Conservation (phyloP, 2,797 vertebrate genomes). For the Pelodytes ibericus region DNA sequence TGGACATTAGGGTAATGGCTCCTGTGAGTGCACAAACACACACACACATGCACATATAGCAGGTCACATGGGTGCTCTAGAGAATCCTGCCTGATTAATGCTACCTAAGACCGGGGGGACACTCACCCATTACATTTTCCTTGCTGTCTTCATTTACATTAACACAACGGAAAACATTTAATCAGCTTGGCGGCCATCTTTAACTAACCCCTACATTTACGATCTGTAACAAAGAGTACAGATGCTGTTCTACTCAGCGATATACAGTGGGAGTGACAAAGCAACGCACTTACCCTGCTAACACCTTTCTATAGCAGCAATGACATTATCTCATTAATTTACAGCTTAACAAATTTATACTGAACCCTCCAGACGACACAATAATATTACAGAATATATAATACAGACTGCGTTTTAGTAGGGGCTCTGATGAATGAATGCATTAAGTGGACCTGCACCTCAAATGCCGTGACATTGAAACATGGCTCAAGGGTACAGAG, state of each 20-base stretch:
- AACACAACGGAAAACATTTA: conserved; percentile 37
- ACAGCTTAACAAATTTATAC: conserved; percentile 52
- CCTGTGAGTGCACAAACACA: conserved; percentile 1
- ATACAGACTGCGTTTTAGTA: conserved; percentile 44
- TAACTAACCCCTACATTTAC: conserved; percentile 48
- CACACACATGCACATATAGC: conserved; percentile 14
- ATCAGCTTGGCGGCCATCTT: conserved; percentile 42
- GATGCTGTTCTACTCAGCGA: conserved; percentile 55
- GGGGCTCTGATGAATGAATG: conserved; percentile 38
- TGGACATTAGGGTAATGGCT: conserved; percentile 16
- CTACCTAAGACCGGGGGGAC: conserved; percentile 27
- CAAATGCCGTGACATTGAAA: conserved; percentile 29
- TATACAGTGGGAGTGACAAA: conserved; percentile 53
- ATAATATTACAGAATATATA: conserved; percentile 56
- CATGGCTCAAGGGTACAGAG: conserved; percentile 25
- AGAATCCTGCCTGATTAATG: conserved; percentile 11
- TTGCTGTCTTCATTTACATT: conserved; percentile 29
- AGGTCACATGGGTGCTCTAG: conserved; percentile 3
- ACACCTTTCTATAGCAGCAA: conserved; percentile 56
- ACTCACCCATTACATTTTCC: conserved; percentile 11
- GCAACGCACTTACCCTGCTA: conserved; percentile 56
- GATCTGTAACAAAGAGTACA: conserved; percentile 65
- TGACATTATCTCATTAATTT: conserved; percentile 54
- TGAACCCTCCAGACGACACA: conserved; percentile 55
- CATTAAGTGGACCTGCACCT: conserved; percentile 40